phyloP scores from a whole-genome alignment of 2,888 invertebrate species.

The Dusona sp. region DNA sequence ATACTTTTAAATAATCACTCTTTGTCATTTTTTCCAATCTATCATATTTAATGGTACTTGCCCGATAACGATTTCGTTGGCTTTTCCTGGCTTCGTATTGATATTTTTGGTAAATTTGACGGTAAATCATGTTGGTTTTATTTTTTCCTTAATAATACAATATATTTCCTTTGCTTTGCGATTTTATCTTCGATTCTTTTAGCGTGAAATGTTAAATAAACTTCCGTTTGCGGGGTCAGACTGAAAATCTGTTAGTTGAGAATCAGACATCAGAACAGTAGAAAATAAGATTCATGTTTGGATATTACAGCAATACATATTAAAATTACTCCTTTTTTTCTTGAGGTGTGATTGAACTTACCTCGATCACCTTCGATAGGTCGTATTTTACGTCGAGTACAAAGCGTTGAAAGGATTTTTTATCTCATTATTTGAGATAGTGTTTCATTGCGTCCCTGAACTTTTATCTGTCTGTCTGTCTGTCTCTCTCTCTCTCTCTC shows the following conservation, averaged over 20 bases:
- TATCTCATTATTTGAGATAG: not conserved
- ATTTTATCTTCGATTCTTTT: too few species aligned
- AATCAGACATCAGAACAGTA: too few species aligned
- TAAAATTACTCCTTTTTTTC: too few species aligned
- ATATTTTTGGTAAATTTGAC: not conserved
- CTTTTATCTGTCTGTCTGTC: not conserved
- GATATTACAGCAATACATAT: too few species aligned
- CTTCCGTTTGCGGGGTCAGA: too few species aligned
- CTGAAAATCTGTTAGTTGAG: too few species aligned
- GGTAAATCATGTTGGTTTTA: too few species aligned
- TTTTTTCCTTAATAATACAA: too few species aligned
- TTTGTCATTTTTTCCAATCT: not conserved
- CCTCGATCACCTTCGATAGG: constrained; percentile 8
- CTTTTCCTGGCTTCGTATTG: not conserved
- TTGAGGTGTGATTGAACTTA: not conserved
- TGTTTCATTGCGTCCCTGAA: constrained; percentile 13
- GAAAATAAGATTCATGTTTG: too few species aligned
- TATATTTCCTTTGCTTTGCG: too few species aligned
- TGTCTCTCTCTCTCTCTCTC: not conserved
- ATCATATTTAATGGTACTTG: not conserved
- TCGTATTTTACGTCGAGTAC: not conserved
- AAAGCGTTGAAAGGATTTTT: not conserved
- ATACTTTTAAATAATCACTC: not conserved
- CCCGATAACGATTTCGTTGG: not conserved
- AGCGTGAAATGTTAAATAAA: too few species aligned